These are phyloP conservation scores for Scomber colias DNA, from an alignment of 2,113 vertebrate genomes.

Conservation along the genomic window DNA sequence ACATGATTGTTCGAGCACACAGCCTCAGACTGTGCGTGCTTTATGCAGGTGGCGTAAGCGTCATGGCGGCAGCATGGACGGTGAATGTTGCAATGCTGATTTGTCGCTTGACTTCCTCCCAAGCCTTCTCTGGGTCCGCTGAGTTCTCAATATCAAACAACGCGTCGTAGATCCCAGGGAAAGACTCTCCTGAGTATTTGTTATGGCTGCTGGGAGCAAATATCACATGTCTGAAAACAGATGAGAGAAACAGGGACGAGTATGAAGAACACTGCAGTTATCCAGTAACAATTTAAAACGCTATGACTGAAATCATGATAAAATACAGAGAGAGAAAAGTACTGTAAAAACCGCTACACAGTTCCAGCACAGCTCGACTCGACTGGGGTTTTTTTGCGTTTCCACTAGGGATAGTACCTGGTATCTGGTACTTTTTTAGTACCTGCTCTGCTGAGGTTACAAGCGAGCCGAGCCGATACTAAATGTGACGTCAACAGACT, in stretches of 20 bases:
- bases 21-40: background rate
- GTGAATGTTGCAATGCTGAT: constrained; percentile 93
- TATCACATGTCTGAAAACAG: constrained; percentile 89
- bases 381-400: no score
- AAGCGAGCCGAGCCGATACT: no score
- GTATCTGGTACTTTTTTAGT: no score
- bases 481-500: no score
- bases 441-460: no score
- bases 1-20: background rate
- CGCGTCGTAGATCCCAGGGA: constrained; percentile 95
- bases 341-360: no score
- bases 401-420: no score
- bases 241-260: background rate
- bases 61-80: constrained; percentile 90
- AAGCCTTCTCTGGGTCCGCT: constrained; percentile 80
- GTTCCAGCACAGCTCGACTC: no score
- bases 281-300: no score
- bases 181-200: constrained; percentile 93
- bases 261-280: no score
- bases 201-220: constrained; percentile 96
- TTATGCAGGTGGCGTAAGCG: constrained; percentile 83
- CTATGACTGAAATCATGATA: no score
- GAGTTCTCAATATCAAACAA: constrained; percentile 90
- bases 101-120: constrained; percentile 92
- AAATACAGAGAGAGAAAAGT: no score